Evolutionary conservation across 2,888 invertebrate genomes (phyloP), one percentile per base, ranked within the genome.

Genomic region (Atrina japonica): DNA sequence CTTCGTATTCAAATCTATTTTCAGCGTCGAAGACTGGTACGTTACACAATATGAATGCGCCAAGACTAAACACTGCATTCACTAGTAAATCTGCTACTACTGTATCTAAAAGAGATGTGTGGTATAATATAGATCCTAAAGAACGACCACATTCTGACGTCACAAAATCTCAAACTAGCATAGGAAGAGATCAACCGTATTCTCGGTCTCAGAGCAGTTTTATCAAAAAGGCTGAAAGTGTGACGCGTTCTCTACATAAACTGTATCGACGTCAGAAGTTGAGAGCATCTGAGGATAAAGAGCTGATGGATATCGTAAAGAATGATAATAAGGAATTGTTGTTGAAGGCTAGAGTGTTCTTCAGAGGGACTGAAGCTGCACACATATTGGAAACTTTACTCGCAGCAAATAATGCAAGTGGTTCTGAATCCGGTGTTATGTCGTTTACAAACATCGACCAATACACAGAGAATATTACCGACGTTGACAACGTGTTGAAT

Each of bases 281-380:
- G 35, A 61, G 78, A 35, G 77, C 67, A 50, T 60, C 56, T 35
- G 66, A 58, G 5, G 72, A 70, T n/a, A 69, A 58, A 64, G 63
- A 78, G 21, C 66, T 78, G 18, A 49, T 76, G 7, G 75, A 77
- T 49, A 55, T 76, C 35, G 64, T 81, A 0, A 73, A 70, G 14
- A 69, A 59, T 25, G 72, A 76, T 40, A 79, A 79, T 2, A 69
- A 69, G 30, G 78, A 78, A 58, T 72, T 79, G 27, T 55, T 81
- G 9, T 71, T 72, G 49, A 78, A 76, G 43, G 79, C 81, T 7
- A 58, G 76, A n/a, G 71, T 81, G 60, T 70, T 75, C 30, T 64
- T 76, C 16, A 60, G 76, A 43, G 77, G 77, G n/a, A 71, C 75
- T 21, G 67, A 74, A 3, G 70, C 71, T 9, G 75, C 75, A 21